Base-by-base conservation (phyloP, 1,140 invertebrate genomes). In the Dufourea novaeangliae region DNA sequence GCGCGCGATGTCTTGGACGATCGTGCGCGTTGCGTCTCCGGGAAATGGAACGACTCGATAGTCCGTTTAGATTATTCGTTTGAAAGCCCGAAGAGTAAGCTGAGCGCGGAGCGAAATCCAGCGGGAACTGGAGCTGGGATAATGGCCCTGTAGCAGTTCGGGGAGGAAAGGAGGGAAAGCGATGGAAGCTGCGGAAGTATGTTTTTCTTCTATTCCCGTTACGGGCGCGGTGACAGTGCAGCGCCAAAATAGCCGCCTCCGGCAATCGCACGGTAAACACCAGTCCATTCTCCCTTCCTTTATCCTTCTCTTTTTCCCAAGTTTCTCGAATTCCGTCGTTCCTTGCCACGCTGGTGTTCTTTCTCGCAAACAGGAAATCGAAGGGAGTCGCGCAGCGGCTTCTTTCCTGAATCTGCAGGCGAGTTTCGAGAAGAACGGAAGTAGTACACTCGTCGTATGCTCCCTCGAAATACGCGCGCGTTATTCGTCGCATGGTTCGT, bases 201-300 rank as follows among this genome's bases (percentile, higher is more conserved):
- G 78, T 76, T 83, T 86, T 86, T 62, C 84, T 86, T 86, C 80
- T 82, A 83, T 86, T 86, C 80, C 73, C 83, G 71, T 64, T 76
- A 52, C 57, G 56, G n/a, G 22, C 46, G 68, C 69, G 81, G 75
- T 86, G 81, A 83, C 81, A 81, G 83, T 74, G 71, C 75, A 77
- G 25, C 82, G 82, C 82, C 72, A 82, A 86, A 86, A 86, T 78
- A 86, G 83, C 72, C 86, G 78, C 85, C 79, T 84, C 82, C 76
- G 81, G 83, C 78, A 82, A 82, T 87, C 70, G 78, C 46, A 66
- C 86, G 81, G 86, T 88, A 88, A 88, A 88, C 85, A 86, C 73
- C 37, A 46, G 61, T 78, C 70, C 70, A 79, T 73, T 84, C 57
- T 64, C 70, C 25, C 34, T 39, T 69, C 54, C n/a, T 25, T 56